A percentile compares a stretch with the other conserved stretches of the same genome.
These are phyloP conservation scores for Pteria penguin DNA, from an alignment of 2,888 invertebrate species.

Conservation along the genomic window DNA sequence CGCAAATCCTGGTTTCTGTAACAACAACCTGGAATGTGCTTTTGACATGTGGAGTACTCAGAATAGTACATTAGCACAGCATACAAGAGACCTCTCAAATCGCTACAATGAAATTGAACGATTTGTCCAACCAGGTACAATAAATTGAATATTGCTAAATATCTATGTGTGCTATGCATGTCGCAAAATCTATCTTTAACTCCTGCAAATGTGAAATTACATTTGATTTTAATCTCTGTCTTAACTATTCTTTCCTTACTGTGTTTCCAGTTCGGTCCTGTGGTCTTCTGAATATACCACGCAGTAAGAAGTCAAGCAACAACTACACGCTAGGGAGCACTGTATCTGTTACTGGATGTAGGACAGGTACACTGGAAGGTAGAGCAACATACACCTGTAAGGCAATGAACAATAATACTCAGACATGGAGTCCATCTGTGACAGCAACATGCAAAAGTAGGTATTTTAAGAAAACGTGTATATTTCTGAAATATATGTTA, in stretches of 20 bases:
- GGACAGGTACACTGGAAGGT: conserved; percentile 52
- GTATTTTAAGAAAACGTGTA: too few species aligned
- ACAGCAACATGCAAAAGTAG: conserved; percentile 44
- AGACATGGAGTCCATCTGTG: conserved; percentile 54
- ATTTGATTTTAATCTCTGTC: not conserved
- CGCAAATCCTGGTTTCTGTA: not conserved
- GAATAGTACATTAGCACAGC: not conserved
- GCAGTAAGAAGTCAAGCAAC: conserved; percentile 51
- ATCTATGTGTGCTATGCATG: too few species aligned
- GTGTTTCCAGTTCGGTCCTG: conserved; percentile 59
- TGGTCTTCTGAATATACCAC: conserved; percentile 65
- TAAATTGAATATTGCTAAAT: too few species aligned
- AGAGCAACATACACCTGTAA: conserved; percentile 52
- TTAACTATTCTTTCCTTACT: not conserved
- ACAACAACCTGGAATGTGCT: not conserved
- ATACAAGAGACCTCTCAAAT: not conserved
- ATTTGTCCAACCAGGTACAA: conserved; percentile 9
- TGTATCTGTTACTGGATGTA: conserved; percentile 61
- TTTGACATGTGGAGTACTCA: conserved; percentile 22
- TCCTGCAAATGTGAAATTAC: not conserved
- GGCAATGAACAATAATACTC: conserved; percentile 45
- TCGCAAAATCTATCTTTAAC: too few species aligned
- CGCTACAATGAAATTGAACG: conserved; percentile 3
- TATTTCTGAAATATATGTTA: too few species aligned
- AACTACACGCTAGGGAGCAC: conserved; percentile 56